Evolutionary conservation across 2,797 vertebrate species (phyloP), one percentile per base, ranked within the genome.

Genomic region (Leptodactylus fallax): DNA sequence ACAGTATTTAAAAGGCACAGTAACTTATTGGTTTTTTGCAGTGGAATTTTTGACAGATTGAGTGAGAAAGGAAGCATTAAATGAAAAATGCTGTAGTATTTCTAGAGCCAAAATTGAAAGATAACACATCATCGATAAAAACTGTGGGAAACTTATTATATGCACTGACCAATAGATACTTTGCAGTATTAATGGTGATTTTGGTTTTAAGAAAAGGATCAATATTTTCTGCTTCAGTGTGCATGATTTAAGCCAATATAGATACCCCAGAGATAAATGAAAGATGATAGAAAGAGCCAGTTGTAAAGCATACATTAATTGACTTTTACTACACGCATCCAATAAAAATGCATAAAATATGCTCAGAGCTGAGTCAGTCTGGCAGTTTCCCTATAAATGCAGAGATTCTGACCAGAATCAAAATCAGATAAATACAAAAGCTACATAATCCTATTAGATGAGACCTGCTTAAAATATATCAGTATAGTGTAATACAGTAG

Each of bases 281-380:
- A 72, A 47, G 69, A 72, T 72, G 3, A 72, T 72, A 72, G 14
- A 72, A 72, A 72, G 9, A 17, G 69, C 36, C 27, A 72, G 69
- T 72, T 47, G 14, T 72, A 72, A 72, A 72, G 17, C 27, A 47
- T 72, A 72, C 69, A 72, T 72, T 72, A 72, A 72, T 17, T 47
- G 7, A 72, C 36, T 72, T 72, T 72, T 47, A 72, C 36, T 17
- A 27, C 69, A 47, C 27, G 3, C 45, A 21, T 47, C 69, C 16
- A 72, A 47, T 72, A 72, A 72, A 72, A 71, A 45, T 36, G 36
- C 36, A 45, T 71, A 45, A 71, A 71, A 71, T 45, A 71, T 71
- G 7, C 36, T 19, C 8, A 17, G 36, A 45, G 36, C 69, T 71
- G 27, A 71, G 69, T 45, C 27, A 71, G 36, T 13, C 16, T 72